Evolutionary conservation across 2,797 vertebrate species (phyloP).

Genomic region (Pipistrellus kuhlii): DNA sequence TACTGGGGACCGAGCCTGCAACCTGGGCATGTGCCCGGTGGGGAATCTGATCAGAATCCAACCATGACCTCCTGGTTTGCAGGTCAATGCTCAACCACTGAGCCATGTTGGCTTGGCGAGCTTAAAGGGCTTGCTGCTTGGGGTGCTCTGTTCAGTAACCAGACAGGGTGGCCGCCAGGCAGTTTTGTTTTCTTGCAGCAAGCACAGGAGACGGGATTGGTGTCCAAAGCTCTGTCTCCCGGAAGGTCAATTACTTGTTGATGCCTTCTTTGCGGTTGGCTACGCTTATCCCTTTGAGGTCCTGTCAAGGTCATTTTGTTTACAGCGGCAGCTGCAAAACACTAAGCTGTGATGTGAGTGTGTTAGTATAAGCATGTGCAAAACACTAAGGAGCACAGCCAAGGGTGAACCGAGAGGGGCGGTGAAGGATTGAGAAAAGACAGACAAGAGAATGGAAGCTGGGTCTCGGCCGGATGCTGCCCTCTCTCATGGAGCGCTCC

Average conservation of each 20-base stretch:
- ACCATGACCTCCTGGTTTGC: too few species aligned
- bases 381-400: too few species aligned
- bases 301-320: neutral
- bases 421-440: too few species aligned
- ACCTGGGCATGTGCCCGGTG: too few species aligned
- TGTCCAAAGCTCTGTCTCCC: neutral
- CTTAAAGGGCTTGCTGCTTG: neutral
- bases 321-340: neutral
- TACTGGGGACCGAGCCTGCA: too few species aligned
- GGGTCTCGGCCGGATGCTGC: too few species aligned
- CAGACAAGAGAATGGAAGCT: too few species aligned
- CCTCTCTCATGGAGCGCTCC: too few species aligned
- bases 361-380: neutral
- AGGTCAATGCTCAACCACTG: too few species aligned
- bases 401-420: too few species aligned
- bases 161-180: neutral
- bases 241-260: neutral
- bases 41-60: too few species aligned
- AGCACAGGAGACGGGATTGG: neutral
- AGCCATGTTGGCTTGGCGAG: too few species aligned
- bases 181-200: neutral
- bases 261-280: neutral
- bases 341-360: neutral
- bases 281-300: neutral
- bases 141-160: neutral